These are phyloP conservation scores for Proales similis DNA, from an alignment of 1,140 invertebrate genomes.

Conservation along the genomic window DNA sequence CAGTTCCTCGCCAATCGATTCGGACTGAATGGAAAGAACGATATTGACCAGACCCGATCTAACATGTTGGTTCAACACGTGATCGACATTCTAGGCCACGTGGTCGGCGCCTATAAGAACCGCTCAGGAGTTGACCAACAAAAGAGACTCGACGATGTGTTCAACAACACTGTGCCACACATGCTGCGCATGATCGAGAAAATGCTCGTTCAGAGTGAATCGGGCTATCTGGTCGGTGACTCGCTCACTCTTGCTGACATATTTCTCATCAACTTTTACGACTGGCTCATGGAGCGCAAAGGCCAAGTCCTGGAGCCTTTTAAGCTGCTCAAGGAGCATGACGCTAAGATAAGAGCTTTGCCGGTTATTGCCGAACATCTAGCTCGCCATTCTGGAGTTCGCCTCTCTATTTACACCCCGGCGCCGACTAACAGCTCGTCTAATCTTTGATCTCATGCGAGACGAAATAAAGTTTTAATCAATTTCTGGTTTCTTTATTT, in stretches of 20 bases:
- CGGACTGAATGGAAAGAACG: not conserved
- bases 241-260: conserved; percentile 2
- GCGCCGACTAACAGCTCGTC: no score
- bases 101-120: not conserved
- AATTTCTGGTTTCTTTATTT: no score
- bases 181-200: not conserved
- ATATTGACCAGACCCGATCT: not conserved
- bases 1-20: not conserved
- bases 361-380: not conserved
- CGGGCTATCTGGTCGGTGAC: conserved; percentile 6
- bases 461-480: no score
- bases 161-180: not conserved
- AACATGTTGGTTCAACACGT: not conserved
- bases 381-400: no score
- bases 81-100: not conserved
- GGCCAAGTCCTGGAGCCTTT: not conserved
- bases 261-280: conserved; percentile 61
- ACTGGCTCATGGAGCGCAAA: not conserved
- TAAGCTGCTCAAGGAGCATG: not conserved
- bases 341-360: not conserved
- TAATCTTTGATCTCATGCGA: no score
- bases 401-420: no score
- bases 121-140: not conserved
- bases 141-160: not conserved
- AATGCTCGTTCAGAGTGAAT: not conserved